phyloP scores from a whole-genome alignment of 1,140 invertebrate genomes.

The Subanguina moxae region DNA sequence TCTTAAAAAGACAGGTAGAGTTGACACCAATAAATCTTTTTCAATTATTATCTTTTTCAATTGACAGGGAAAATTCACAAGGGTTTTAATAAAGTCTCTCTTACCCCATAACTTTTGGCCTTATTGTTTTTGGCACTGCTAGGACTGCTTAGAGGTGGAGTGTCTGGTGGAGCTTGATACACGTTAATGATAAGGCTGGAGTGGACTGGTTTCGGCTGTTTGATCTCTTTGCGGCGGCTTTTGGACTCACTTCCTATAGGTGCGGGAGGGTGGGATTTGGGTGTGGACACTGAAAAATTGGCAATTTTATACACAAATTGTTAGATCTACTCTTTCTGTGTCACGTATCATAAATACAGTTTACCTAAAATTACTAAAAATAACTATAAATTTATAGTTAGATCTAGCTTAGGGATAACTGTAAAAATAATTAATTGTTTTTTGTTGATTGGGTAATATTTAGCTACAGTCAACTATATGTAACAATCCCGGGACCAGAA shows the following conservation, averaged over 20 bases:
- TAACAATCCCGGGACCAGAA: too few species aligned
- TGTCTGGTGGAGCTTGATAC: conserved; percentile 23
- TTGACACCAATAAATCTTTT: not conserved
- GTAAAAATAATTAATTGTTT: too few species aligned
- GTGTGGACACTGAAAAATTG: conserved; percentile 9
- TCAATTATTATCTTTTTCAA: not conserved
- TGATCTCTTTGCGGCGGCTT: conserved; percentile 36
- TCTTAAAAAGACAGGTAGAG: not conserved
- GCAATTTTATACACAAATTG: not conserved
- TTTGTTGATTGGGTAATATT: too few species aligned
- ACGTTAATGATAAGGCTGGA: conserved; percentile 19
- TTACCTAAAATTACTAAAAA: too few species aligned
- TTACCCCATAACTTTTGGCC: not conserved
- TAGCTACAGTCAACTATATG: too few species aligned
- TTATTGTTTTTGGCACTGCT: not conserved
- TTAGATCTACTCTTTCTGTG: not conserved
- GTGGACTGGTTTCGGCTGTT: conserved; percentile 41
- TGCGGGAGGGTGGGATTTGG: conserved; percentile 21
- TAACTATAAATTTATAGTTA: too few species aligned
- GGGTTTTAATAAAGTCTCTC: too few species aligned
- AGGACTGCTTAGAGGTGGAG: not conserved
- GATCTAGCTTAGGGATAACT: too few species aligned
- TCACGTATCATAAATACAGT: not conserved
- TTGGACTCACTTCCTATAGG: conserved; percentile 31
- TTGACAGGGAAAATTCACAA: not conserved